Percentiles rank a stretch among this genome's conserved stretches.
phyloP scores from a whole-genome alignment of 1,140 invertebrate species.

The Megalonaias nervosa region DNA sequence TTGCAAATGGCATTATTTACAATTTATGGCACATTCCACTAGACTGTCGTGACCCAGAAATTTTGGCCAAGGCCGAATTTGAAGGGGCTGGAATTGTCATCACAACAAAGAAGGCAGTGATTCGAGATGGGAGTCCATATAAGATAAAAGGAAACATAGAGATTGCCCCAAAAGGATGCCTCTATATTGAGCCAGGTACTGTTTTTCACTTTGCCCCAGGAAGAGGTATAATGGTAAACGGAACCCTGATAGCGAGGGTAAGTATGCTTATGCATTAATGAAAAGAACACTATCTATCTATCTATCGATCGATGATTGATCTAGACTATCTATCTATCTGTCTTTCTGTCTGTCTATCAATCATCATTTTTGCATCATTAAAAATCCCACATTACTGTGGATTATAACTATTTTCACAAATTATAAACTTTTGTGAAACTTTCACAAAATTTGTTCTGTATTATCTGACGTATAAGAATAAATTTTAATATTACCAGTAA shows the following conservation, averaged over 20 bases:
- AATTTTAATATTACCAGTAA: too few relatives aligned
- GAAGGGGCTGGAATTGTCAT: slow-evolving; percentile 47
- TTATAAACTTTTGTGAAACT: neutral
- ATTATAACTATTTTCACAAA: neutral
- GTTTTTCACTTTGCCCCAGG: slow-evolving; percentile 88
- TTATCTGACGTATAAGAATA: too few relatives aligned
- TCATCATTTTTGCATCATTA: neutral
- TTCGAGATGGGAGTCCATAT: slow-evolving; percentile 57
- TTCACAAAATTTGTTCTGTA: neutral
- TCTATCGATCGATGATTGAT: too few relatives aligned
- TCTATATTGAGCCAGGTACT: slow-evolving; percentile 89
- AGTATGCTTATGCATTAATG: slow-evolving; percentile 64
- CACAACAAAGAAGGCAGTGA: slow-evolving; percentile 40
- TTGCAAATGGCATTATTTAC: slow-evolving; percentile 59
- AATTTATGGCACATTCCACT: slow-evolving; percentile 50
- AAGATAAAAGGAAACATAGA: slow-evolving; percentile 60
- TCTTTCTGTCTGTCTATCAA: neutral
- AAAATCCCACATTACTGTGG: neutral
- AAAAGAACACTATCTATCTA: too few relatives aligned
- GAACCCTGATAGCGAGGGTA: slow-evolving; percentile 89
- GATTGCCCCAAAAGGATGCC: slow-evolving; percentile 58
- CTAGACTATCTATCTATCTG: neutral
- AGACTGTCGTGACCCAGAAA: slow-evolving; percentile 49
- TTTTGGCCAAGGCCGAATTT: slow-evolving; percentile 39
- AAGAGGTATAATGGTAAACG: slow-evolving; percentile 91